Base-by-base conservation (phyloP, 2,888 invertebrate species). In the Timema podura region DNA sequence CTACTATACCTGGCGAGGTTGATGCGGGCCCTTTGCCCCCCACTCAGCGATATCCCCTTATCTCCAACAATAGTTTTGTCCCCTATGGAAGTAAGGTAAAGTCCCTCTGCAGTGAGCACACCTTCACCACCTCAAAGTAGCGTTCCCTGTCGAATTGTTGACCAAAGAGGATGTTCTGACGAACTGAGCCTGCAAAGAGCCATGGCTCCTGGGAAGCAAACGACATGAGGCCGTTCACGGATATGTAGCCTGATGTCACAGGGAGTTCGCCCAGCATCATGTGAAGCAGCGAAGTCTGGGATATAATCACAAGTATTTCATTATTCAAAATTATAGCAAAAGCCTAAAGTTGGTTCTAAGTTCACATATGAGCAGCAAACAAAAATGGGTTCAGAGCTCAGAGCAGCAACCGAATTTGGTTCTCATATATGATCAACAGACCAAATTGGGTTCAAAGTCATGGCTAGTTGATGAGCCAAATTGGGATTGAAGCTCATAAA, bases 151-250 rank as follows among this genome's bases (percentile, higher is more conserved):
- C 90, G 88, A 87, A 90, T 73, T 87, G 84, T 77, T 86, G 87
- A 0, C 96, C 97, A 81, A 98, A 98, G 2, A 96, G 81, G 74
- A 98, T 95, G 80, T 98, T 98, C 77, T 97, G 95, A 10, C 93
- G 85, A 0, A 98, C 90, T 73, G 92, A 91, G 78, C 90, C 91
- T 68, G 89, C 89, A 78, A 91, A 92, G 0, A 92, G 80, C 95
- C 96, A 96, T 0, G 96, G 91, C 78, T 95, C 91, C 80, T 95
- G 94, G 64, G 93, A 89, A 0, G 93, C 91, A 78, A 95, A 96
- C 0, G 90, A 88, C 0, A 91, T 83, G 5, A 83, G 84, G 6
- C 95, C 95, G 11, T 86, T 86, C 11, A 93, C 83, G 16, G 83
- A 79, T 15, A 85, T 74, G 6, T 73, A 76, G 1, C 86, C 85